Evolutionary conservation across 2,888 invertebrate species (phyloP).

Genomic region (Orthosia cruda): DNA sequence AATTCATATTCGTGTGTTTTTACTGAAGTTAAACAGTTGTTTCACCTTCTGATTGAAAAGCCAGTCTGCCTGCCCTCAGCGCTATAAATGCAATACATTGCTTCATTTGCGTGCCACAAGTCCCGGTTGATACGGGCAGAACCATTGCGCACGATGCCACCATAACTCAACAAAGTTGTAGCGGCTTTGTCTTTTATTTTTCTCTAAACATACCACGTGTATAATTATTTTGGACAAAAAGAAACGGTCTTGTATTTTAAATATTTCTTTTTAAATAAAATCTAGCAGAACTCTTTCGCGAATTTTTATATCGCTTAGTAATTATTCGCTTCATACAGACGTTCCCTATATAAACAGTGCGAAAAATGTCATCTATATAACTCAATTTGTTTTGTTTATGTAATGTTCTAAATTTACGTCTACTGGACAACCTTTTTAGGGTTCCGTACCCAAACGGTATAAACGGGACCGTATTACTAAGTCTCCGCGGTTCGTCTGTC

Average conservation of each 20-base stretch:
- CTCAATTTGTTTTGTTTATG: too few relatives aligned
- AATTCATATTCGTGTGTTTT: too few relatives aligned
- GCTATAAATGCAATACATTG: constrained; percentile 76
- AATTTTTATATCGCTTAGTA: too few relatives aligned
- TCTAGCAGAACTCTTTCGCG: neutral
- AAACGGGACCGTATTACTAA: too few relatives aligned
- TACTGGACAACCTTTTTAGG: too few relatives aligned
- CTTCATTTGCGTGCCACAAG: constrained; percentile 79
- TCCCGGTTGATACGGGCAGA: constrained; percentile 59
- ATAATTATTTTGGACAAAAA: constrained; percentile 34
- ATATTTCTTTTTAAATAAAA: constrained; percentile 15
- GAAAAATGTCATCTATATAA: too few relatives aligned
- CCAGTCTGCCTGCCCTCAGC: constrained; percentile 30
- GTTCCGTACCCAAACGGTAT: too few relatives aligned
- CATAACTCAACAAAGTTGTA: constrained; percentile 71
- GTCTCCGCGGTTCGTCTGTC: too few relatives aligned
- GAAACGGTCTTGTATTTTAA: neutral
- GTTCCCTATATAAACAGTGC: too few relatives aligned
- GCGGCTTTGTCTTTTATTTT: constrained; percentile 72
- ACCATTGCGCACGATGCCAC: constrained; percentile 74
- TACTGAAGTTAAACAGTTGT: constrained; percentile 33
- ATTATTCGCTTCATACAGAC: too few relatives aligned
- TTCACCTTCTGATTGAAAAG: constrained; percentile 31
- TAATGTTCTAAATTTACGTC: too few relatives aligned
- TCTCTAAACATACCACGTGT: constrained; percentile 60